A percentile compares a stretch with the other conserved stretches of the same genome.
Conservation (phyloP, 2,888 invertebrate species). For the Ganaspis brasiliensis region DNA sequence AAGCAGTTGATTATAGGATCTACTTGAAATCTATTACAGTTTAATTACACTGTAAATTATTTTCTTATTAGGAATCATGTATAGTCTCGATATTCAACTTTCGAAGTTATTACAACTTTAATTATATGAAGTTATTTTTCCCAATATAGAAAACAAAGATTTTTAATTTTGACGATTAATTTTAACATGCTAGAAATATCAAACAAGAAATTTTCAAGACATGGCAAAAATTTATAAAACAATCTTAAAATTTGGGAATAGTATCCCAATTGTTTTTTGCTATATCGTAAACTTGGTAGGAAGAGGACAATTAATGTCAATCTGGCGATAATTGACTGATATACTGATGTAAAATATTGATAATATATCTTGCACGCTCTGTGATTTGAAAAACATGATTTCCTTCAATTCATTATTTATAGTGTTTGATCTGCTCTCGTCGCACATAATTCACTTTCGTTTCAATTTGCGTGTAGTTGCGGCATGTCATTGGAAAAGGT, state of each 20-base stretch:
- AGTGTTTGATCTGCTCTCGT: conserved; percentile 26
- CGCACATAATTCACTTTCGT: conserved; percentile 35
- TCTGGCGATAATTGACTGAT: background rate
- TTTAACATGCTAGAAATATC: no score
- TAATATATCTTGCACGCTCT: conserved; percentile 2
- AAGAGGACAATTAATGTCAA: background rate
- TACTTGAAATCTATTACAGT: conserved; percentile 6
- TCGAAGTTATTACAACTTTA: background rate
- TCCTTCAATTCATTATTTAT: conserved; percentile 23
- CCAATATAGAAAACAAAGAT: no score
- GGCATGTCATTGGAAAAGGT: conserved; percentile 20
- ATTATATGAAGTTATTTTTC: no score
- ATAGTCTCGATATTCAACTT: background rate
- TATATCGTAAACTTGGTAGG: no score
- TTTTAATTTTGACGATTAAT: no score
- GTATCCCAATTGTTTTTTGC: no score
- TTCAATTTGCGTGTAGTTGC: conserved; percentile 38
- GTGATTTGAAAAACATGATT: conserved; percentile 39
- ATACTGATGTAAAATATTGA: conserved; percentile 16
- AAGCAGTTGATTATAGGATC: conserved; percentile 11
- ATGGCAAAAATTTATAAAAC: no score
- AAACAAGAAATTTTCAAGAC: no score
- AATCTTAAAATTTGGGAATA: no score
- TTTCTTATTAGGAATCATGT: background rate
- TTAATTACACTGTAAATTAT: conserved; percentile 1